Base-by-base conservation (phyloP, 2,888 invertebrate genomes). In the Micoletzkya japonica region DNA sequence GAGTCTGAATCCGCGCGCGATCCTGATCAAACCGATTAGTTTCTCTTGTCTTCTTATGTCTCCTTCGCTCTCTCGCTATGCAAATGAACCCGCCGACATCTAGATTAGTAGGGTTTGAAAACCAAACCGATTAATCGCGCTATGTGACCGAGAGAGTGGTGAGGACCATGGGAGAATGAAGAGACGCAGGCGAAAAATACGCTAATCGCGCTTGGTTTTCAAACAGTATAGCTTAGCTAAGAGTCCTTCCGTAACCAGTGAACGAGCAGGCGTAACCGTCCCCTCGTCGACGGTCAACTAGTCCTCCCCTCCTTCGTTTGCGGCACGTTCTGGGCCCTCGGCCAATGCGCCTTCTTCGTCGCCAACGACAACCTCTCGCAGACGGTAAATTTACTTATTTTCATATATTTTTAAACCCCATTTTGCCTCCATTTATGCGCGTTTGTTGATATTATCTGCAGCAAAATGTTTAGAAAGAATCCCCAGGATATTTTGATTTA, bases 311-410 rank as follows among this genome's bases (percentile, higher is more conserved):
- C 86, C 7, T 76, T 87, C 50, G 72, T 86, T n/a, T 86, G 87
- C 3, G 88, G 88, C 0, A 56, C 86, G 10, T 85, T 89, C 84
- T 89, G 88, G 88, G 86, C 84, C 4, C 75, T 87, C 7, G 88
- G 87, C 28, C 86, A 87, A n/a, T 79, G 86, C 4, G 81, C 85
- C 44, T 89, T 88, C 77, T 88, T 88, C 80, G 79, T 88, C 20
- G 88, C 88, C 34, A 88, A 89, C 79, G 83, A 86, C 70, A 80
- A 82, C 2, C 82, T 88, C 34, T 87, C 87, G 1, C 87, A 87
- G 44, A 72, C 77, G 4, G 77, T 77, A n/a, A n/a, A 34, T 34
- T 4, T 39, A 17, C 26, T 30, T 7, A 36, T 6, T 7, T n/a
- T 64, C 2, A 10, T 49, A 28, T 6, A 59, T 57, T 37, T 2